Evolutionary conservation across 2,113 vertebrate species (phyloP), one percentile per base, ranked within the genome.

Genomic region (Eidolon helvum): DNA sequence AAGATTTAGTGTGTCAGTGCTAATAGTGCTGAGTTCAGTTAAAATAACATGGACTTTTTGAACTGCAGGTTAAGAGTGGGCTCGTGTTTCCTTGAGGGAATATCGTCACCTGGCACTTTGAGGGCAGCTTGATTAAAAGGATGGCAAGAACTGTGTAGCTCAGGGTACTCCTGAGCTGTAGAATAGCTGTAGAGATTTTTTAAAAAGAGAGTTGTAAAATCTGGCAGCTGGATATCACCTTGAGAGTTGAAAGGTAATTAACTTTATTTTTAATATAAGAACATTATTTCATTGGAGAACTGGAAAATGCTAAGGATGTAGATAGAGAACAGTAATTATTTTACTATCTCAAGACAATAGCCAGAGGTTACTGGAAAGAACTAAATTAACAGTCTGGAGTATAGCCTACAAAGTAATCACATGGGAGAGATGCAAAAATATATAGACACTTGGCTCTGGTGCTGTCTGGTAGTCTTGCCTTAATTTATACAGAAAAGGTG

Each of bases 161-260:
- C 21, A 40, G 87, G 10, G 18, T 61, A 16, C 43, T 59, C 22
- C 43, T 65, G 33, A 53, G 68, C 84, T 87, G 15, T 55, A 35
- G 63, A 63, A 30, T 7, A 72, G 48, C 82, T 63, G 57, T 9
- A 19, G 16, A 75, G n/a, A 75, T 50, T 50, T 61, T 61, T 65
- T 38, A 35, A 78, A 77, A 74, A 66, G 43, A 19, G 57, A 75
- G 66, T n/a, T 59, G 26, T 26, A 82, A 96, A 77, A 91, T 9
- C 77, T 89, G 55, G 87, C 21, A 33, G 55, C 80, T 71, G 90
- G 93, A 35, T 65, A 83, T 79, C n/a, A 69, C 69, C 79, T 28
- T 80, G 93, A 96, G 96, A 78, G 61, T 90, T 97, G 69, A 91
- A 61, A 12, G 61, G 96, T 97, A 94, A 95, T 97, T 97, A 97